Evolutionary conservation across 2,888 invertebrate species (phyloP), one percentile per base, ranked within the genome.

Genomic region (Scaptomyza cyrtandrae): DNA sequence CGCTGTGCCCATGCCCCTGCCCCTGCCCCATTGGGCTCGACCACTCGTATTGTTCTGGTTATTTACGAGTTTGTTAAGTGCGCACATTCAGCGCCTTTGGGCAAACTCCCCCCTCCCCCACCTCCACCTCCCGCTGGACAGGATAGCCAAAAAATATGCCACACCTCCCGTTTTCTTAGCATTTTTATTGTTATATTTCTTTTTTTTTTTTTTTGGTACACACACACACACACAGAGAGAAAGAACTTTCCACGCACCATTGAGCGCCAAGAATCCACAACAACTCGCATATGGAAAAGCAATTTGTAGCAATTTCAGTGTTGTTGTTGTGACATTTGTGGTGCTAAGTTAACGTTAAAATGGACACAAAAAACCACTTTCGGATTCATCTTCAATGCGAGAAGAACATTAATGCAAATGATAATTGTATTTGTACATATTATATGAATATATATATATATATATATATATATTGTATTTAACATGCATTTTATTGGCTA

Each of bases 51-150:
- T 83, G 88, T 89, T 77, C 86, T 75, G 80, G 72, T 89, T 85
- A 89, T 89, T 85, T 85, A 85, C 89, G 89, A 83, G 89, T 78
- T 75, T 83, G 84, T 80, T 89, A 85, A 85, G 88, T 83, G 89
- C 88, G 66, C 86, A 71, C 78, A 78, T 81, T 71, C 78, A 71
- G 59, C 74, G 78, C 78, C 69, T 78, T 66, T 63, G 56, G 61
- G 59, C 58, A 54, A 14, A 19, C 13, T 5, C 35, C 24, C 24
- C 24, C 24, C 24, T 2, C 9, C 39, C 14, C 9, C 39, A 0
- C 39, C 14, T 2, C 7, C 0, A 6, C 37, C 6, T 24, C 3
- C 24, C 43, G 27, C 57, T 41, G 57, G 68, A 35, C 77, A 64
- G 45, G 44, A 56, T 53, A 72, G 16, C 73, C 16, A 50, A 69